Evolutionary conservation across 2,797 vertebrate species (phyloP).

Genomic region (Harpagifer antarcticus): DNA sequence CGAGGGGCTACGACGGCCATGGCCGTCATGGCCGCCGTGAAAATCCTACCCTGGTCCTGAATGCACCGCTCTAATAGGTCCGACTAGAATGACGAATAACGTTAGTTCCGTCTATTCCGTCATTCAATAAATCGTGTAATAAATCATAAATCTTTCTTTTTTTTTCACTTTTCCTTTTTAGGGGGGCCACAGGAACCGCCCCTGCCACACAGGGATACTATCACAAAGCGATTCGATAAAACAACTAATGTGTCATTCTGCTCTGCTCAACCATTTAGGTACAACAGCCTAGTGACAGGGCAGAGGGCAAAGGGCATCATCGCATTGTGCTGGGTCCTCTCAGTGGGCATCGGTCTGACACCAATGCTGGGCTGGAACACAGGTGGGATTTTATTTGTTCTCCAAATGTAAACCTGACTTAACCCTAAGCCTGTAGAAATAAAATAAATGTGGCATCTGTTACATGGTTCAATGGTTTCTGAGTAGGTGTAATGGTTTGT

Average conservation of each 20-base stretch:
- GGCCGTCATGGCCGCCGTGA: no score
- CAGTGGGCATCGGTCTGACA: slow-evolving; percentile 92
- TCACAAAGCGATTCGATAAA: slow-evolving; percentile 42
- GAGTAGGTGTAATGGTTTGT: background rate
- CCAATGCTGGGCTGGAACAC: slow-evolving; percentile 97
- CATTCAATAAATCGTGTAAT: no score
- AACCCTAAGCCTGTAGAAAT: background rate
- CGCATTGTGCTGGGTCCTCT: slow-evolving; percentile 94
- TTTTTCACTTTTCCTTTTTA: no score
- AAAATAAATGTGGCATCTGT: background rate
- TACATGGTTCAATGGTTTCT: background rate
- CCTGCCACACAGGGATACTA: background rate
- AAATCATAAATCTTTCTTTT: no score
- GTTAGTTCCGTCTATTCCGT: no score
- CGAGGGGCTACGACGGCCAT: no score
- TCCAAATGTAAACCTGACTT: background rate
- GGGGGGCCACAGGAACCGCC: no score
- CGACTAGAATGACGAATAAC: no score
- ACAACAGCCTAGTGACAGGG: slow-evolving; percentile 94
- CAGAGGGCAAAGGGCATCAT: slow-evolving; percentile 92
- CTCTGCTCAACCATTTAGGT: slow-evolving; percentile 82
- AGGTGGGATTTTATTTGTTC: slow-evolving; percentile 51
- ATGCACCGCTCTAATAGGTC: no score
- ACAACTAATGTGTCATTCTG: background rate
- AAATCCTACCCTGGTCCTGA: no score